Base-by-base conservation (phyloP, 2,888 invertebrate genomes). In the Dicranocentrus wangi region DNA sequence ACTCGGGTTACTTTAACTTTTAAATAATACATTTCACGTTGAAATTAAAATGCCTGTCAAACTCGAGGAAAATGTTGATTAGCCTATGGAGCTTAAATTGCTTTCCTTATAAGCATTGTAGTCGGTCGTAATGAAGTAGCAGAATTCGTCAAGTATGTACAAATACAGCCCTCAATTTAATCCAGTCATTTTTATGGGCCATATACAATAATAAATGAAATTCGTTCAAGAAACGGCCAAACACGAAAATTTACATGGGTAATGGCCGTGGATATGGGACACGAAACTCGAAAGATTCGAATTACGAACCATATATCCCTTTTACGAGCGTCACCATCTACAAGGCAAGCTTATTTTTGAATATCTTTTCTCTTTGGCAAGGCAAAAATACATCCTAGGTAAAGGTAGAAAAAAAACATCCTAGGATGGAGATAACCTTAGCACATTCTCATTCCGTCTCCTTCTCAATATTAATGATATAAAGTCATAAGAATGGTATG, bases 181-280 rank as follows among this genome's bases (percentile, higher is more conserved):
- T 76, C 43, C 60, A 68, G 61, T 77, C 10, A 7, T 32, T 51
- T 70, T 78, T 51, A 78, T 61, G 78, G 61, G 71, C 63, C 55
- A 78, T 28, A 23, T 10, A 32, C 28, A 25, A 60, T 23, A 5
- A 1, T 60, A 25, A 58, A 42, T 58, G 23, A 43, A 71, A 78
- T 78, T 78, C 78, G 70, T 78, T 78, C 78, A 71, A 78, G 71
- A 78, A 77, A 69, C 77, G 78, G 78, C 71, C 65, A 77, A 51
- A 39, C 47, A 73, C n/a, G n/a, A 32, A 32, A 32, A 32, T 71
- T 71, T 58, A 47, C 71, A 71, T 47, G 39, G 10, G 32, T 1
- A 51, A 55, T 23, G 23, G 5, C 55, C 5, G 15, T 10, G 15
- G 13, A 47, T 15, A n/a, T 47, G 17, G 5, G 13, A 39, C 39